A percentile compares a stretch with the other conserved stretches of the same genome.
Conservation (phyloP, 2,113 vertebrate species). For the Formicarius rufipectus region DNA sequence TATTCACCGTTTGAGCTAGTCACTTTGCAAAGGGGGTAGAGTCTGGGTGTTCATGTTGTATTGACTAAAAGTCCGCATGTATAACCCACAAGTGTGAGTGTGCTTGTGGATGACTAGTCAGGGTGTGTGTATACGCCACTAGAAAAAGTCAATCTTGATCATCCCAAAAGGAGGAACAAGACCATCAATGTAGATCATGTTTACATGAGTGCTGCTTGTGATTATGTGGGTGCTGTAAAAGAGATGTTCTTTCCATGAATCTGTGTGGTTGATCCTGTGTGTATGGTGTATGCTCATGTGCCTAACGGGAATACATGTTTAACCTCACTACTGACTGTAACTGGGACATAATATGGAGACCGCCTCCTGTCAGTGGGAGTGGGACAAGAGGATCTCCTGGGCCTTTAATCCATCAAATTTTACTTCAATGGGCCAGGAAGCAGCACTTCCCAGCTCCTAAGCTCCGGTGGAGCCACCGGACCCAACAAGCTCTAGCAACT, state of each 20-base stretch:
- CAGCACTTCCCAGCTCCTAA: neutral
- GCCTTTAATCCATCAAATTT: neutral
- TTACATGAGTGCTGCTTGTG: accelerated
- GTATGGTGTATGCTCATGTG: accelerated
- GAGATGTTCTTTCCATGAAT: neutral
- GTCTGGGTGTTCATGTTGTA: neutral
- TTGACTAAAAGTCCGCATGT: neutral
- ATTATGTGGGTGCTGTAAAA: neutral
- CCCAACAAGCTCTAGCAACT: neutral
- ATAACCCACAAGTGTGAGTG: neutral
- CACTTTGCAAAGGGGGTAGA: neutral
- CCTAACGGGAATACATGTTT: neutral
- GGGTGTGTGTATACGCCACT: neutral
- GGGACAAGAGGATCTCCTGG: neutral
- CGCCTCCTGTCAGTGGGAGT: neutral
- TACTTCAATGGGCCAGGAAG: neutral
- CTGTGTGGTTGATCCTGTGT: neutral
- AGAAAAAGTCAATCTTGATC: neutral
- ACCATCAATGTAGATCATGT: neutral
- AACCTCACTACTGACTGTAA: neutral
- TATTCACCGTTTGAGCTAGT: neutral
- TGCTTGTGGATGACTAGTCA: neutral
- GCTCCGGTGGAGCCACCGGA: neutral
- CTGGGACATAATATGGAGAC: neutral
- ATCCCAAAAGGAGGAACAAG: neutral